These are phyloP conservation scores for Pocillopora damicornis DNA, from an alignment of 64 coral and sea anemone species.

Conservation along the genomic window DNA sequence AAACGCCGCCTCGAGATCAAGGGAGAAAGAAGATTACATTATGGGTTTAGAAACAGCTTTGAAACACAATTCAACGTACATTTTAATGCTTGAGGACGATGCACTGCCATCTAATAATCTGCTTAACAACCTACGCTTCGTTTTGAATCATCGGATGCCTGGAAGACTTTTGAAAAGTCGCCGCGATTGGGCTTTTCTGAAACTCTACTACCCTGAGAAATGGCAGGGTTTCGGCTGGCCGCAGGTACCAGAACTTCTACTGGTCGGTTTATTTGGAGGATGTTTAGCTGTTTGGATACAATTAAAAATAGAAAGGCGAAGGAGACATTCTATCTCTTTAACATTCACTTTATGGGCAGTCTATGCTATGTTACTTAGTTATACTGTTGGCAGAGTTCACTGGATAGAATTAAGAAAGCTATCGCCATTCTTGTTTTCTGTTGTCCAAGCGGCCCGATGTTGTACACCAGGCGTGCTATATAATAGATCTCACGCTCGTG, in stretches of 20 bases:
- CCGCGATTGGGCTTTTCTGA: constrained; percentile 72
- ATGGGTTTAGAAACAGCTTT: constrained; percentile 59
- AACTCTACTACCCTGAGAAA: constrained; percentile 94
- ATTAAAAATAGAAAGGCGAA: background rate
- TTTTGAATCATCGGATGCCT: constrained; percentile 69
- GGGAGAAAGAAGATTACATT: constrained; percentile 78
- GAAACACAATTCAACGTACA: constrained; percentile 39
- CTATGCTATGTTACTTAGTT: constrained; percentile 42
- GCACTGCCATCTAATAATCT: constrained; percentile 62
- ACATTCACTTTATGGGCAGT: background rate
- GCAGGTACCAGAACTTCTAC: constrained; percentile 75
- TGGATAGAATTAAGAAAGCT: constrained; percentile 83
- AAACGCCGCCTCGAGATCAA: constrained; percentile 22
- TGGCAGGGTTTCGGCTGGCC: constrained; percentile 89
- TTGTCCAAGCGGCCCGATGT: constrained; percentile 60
- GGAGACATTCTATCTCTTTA: background rate
- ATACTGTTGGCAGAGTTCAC: constrained; percentile 70
- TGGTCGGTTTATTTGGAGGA: constrained; percentile 47
- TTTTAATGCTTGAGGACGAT: constrained; percentile 83
- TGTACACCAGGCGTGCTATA: constrained; percentile 86
- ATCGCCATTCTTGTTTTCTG: constrained; percentile 55
- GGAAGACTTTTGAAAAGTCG: constrained; percentile 51
- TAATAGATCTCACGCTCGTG: constrained; percentile 15
- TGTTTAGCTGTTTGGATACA: constrained; percentile 24
- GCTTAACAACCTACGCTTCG: constrained; percentile 42